Conservation (phyloP, 2,797 vertebrate species). For the Acanthurus lineatus region DNA sequence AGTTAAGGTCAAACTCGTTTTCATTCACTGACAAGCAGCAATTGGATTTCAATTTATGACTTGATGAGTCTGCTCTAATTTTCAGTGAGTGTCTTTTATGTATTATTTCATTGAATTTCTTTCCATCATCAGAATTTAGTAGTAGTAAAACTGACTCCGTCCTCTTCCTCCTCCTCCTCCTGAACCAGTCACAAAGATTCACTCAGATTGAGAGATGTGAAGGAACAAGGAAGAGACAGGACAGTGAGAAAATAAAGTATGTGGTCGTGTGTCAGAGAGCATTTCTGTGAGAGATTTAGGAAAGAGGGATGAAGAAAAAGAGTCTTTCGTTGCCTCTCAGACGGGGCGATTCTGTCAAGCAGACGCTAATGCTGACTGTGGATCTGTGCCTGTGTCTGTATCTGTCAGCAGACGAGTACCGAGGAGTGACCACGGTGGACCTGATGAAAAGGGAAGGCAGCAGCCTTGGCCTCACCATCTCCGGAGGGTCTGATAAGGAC, state of each 20-base stretch:
- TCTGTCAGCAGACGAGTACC: conserved; percentile 90
- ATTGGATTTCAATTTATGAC: conserved; percentile 28
- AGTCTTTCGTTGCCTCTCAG: conserved; percentile 55
- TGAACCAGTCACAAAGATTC: conserved; percentile 52
- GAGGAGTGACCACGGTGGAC: conserved; percentile 96
- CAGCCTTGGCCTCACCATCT: conserved; percentile 97
- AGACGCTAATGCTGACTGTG: conserved; percentile 62
- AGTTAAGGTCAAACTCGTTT: conserved; percentile 37
- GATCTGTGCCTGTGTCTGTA: conserved; percentile 71
- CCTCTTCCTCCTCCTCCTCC: conserved; percentile 22
- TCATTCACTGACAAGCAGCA: conserved; percentile 24
- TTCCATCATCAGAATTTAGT: conserved; percentile 20
- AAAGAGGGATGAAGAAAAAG: conserved; percentile 19
- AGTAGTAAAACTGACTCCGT: conserved; percentile 34
- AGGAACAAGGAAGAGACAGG: conserved; percentile 46
- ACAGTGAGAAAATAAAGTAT: conserved; percentile 45
- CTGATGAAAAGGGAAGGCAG: conserved; percentile 97
- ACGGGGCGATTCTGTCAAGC: conserved; percentile 58
- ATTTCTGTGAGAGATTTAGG: conserved; percentile 44
- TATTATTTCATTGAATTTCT: conserved; percentile 15
- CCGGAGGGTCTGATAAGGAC: conserved; percentile 98
- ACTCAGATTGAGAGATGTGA: conserved; percentile 39
- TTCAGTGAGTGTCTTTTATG: conserved; percentile 1
- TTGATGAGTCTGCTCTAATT: conserved; percentile 6
- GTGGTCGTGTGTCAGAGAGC: conserved; percentile 46